These are phyloP conservation scores for Diarsia mendica DNA, from an alignment of 2,888 invertebrate species.

Conservation along the genomic window DNA sequence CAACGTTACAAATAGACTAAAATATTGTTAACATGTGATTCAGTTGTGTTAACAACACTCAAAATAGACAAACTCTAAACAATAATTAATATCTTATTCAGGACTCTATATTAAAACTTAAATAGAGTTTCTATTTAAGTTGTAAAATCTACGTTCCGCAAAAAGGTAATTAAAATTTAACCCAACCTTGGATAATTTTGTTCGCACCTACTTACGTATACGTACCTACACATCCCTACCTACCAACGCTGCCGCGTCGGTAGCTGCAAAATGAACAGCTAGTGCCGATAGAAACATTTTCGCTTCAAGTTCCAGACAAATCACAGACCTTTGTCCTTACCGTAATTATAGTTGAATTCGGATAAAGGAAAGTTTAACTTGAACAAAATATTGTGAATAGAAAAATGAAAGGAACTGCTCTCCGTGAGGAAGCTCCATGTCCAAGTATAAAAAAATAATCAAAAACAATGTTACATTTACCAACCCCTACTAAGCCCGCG, in stretches of 20 bases:
- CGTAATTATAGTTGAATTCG: background rate
- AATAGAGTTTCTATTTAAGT: background rate
- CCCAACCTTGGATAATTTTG: background rate
- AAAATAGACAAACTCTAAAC: background rate
- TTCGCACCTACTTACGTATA: background rate
- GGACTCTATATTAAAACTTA: background rate
- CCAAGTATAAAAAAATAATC: background rate
- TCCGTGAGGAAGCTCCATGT: background rate
- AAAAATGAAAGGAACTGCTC: background rate
- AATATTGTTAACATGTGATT: background rate
- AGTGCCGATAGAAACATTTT: background rate
- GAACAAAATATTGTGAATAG: background rate
- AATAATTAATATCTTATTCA: background rate
- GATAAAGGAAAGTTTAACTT: background rate
- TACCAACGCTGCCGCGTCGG: no score
- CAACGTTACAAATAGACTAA: conserved; percentile 21
- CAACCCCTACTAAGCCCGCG: background rate
- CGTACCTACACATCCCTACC: background rate
- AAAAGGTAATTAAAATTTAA: no score
- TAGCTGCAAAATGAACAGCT: no score
- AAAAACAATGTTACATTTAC: background rate
- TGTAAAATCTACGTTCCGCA: no score
- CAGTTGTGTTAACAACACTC: background rate
- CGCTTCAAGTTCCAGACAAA: background rate
- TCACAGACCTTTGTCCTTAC: background rate